Conservation (phyloP, 2,113 vertebrate species). For the Cheilinus undulatus region DNA sequence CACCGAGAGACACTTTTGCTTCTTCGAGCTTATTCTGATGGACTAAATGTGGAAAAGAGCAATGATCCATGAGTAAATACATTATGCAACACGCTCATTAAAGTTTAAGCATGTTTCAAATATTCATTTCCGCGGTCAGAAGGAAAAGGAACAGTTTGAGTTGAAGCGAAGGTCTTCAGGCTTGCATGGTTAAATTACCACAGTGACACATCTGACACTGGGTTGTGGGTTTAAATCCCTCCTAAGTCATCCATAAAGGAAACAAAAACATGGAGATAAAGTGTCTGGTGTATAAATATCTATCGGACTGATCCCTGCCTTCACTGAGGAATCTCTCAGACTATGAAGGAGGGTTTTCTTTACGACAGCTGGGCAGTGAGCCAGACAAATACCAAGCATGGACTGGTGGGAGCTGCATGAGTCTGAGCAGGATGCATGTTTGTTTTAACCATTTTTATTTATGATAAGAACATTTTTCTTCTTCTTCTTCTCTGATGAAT, state of each 20-base stretch:
- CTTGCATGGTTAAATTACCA: background rate
- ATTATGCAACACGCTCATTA: conserved; percentile 52
- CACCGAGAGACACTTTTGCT: conserved; percentile 15
- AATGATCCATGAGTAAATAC: conserved; percentile 37
- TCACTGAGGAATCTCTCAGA: conserved; percentile 40
- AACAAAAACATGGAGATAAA: background rate
- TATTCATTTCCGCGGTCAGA: conserved; percentile 46
- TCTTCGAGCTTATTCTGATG: conserved; percentile 21
- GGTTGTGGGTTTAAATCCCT: conserved; percentile 1
- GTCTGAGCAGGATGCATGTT: background rate
- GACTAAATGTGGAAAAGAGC: conserved; percentile 4
- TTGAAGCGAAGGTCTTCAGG: background rate
- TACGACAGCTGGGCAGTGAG: conserved; percentile 40
- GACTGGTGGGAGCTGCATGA: conserved; percentile 5
- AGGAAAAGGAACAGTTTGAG: conserved; percentile 6
- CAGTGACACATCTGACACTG: background rate
- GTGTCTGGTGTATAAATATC: conserved; percentile 17
- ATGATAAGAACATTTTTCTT: background rate
- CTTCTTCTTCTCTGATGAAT: background rate
- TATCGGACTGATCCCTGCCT: conserved; percentile 21
- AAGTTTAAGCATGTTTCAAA: conserved; percentile 43
- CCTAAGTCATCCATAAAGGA: background rate
- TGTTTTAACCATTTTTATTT: background rate
- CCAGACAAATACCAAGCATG: conserved; percentile 42
- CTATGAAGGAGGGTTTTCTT: conserved; percentile 21